A percentile compares a stretch with the other conserved stretches of the same genome.
Conservation (phyloP, 2,113 vertebrate genomes). For the Baryphthengus martii region DNA sequence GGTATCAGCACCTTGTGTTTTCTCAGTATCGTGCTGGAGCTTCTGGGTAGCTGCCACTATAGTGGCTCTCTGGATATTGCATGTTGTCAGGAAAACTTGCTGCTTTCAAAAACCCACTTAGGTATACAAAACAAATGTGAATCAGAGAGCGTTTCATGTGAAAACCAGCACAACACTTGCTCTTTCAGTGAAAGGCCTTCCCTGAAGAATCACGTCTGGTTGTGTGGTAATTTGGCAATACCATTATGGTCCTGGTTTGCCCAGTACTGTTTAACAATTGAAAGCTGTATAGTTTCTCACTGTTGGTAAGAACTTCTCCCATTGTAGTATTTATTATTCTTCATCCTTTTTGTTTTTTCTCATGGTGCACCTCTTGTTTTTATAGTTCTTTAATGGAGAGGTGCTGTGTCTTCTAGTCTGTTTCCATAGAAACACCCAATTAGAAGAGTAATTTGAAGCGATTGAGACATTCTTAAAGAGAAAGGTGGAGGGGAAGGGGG, state of each 20-base stretch:
- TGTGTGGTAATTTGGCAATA: not conserved
- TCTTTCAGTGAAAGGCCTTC: not conserved
- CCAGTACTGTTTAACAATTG: not conserved
- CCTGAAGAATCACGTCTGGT: not conserved
- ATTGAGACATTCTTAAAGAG: not conserved
- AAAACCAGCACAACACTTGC: not conserved
- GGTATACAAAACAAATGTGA: not conserved
- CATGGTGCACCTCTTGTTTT: constrained; percentile 44
- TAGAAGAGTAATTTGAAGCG: constrained; percentile 67
- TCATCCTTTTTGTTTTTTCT: constrained; percentile 47
- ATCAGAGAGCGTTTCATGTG: not conserved
- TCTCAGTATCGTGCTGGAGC: not conserved
- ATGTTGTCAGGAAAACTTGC: too few species aligned
- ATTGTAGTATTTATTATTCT: constrained; percentile 28
- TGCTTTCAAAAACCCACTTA: not conserved
- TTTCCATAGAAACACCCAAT: constrained; percentile 68
- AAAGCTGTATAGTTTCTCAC: not conserved
- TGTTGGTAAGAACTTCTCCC: constrained; percentile 10
- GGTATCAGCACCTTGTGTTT: not conserved
- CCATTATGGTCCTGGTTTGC: not conserved
- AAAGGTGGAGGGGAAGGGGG: not conserved
- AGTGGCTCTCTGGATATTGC: not conserved
- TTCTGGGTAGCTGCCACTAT: fast-evolving
- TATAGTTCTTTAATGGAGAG: constrained; percentile 49
- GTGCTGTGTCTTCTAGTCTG: constrained; percentile 4